phyloP scores from a whole-genome alignment of 2,888 invertebrate species.

The Tryphoninae sp. region DNA sequence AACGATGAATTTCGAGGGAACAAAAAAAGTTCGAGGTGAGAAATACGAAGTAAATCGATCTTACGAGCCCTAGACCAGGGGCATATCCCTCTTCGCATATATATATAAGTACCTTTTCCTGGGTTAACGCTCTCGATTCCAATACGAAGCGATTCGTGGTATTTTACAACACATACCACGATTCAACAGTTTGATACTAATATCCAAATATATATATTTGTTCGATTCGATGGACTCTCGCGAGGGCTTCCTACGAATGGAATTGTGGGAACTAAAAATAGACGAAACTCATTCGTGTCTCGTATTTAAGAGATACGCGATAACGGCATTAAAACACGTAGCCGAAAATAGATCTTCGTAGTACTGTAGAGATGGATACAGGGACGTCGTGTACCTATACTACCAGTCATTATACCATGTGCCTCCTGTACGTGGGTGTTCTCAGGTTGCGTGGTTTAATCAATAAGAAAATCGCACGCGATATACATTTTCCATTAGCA shows the following conservation, averaged over 20 bases:
- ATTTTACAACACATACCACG: slow-evolving; percentile 28
- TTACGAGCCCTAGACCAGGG: background rate
- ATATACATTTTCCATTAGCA: slow-evolving; percentile 40
- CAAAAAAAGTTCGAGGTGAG: slow-evolving; percentile 3
- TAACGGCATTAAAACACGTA: slow-evolving; percentile 56
- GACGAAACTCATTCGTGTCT: slow-evolving; percentile 47
- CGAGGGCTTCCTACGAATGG: slow-evolving; percentile 38
- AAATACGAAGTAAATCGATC: slow-evolving; percentile 15
- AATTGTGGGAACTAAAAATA: slow-evolving; percentile 55
- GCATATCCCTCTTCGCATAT: background rate
- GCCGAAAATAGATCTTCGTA: slow-evolving; percentile 39
- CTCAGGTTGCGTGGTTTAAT: slow-evolving; percentile 43
- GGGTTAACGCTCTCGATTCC: slow-evolving; percentile 42
- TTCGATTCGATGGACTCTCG: slow-evolving; percentile 37
- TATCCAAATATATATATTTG: slow-evolving; percentile 13
- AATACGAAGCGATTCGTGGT: background rate
- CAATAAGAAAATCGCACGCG: slow-evolving; percentile 60
- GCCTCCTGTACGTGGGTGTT: slow-evolving; percentile 25
- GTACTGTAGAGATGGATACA: slow-evolving; percentile 20
- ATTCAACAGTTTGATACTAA: slow-evolving; percentile 8
- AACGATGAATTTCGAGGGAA: background rate
- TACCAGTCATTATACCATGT: background rate
- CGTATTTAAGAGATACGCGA: slow-evolving; percentile 57
- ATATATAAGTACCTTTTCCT: background rate
- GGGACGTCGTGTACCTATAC: background rate